These are phyloP conservation scores for Lasioglossum calceatum DNA, from an alignment of 2,888 invertebrate genomes.

Conservation along the genomic window DNA sequence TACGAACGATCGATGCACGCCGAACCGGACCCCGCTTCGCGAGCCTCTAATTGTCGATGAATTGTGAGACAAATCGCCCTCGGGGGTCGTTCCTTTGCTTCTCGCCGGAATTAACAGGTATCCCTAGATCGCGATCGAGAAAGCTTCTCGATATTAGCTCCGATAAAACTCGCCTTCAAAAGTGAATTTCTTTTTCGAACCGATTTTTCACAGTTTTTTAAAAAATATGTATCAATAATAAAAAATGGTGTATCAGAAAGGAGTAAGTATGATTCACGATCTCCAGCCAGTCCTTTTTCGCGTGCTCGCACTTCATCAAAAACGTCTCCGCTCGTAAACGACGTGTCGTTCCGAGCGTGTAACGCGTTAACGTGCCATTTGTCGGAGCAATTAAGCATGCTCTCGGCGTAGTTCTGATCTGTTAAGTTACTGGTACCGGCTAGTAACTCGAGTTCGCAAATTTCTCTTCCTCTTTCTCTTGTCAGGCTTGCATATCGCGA, in stretches of 20 bases:
- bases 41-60: conserved; percentile 13
- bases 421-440: conserved; percentile 3
- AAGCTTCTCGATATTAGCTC: background rate
- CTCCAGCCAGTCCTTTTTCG: background rate
- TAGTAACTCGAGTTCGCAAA: conserved; percentile 28
- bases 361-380: background rate
- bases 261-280: background rate
- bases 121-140: background rate
- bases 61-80: conserved; percentile 35
- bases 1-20: conserved; percentile 34
- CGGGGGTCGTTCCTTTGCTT: background rate
- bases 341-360: background rate
- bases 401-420: background rate
- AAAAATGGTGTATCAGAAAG: background rate
- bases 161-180: background rate
- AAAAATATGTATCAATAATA: background rate
- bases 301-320: background rate
- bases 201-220: background rate
- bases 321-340: background rate
- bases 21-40: conserved; percentile 15
- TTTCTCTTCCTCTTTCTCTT: conserved; percentile 35
- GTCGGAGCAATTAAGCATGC: conserved; percentile 1
- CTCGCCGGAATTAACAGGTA: background rate
- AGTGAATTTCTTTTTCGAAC: background rate
- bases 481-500: background rate